These are phyloP conservation scores for Lagocephalus sceleratus DNA, from an alignment of 2,797 vertebrate species.

Conservation along the genomic window DNA sequence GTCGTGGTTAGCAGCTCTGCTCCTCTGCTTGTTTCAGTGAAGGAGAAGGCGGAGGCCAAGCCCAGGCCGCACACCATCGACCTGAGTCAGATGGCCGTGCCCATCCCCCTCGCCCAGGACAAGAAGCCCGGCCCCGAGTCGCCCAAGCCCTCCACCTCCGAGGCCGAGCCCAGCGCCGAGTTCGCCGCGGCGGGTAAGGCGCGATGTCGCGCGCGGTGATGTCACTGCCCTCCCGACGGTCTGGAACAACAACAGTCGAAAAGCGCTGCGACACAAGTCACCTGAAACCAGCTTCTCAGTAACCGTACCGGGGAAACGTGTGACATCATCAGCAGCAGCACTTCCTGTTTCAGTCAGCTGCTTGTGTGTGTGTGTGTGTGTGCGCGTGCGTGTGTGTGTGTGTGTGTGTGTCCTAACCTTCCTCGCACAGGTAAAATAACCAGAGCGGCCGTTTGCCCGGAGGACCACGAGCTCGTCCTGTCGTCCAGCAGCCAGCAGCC, in stretches of 20 bases:
- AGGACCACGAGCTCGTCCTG: conserved; percentile 72
- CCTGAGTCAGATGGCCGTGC: conserved; percentile 97
- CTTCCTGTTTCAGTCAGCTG: conserved; percentile 11
- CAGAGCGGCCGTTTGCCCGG: conserved; percentile 47
- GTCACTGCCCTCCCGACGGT: too few relatives aligned
- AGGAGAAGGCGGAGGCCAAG: conserved; percentile 88
- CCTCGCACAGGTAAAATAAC: conserved; percentile 60
- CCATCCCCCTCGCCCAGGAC: conserved; percentile 89
- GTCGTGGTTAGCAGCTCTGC: too few relatives aligned
- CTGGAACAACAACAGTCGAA: too few relatives aligned
- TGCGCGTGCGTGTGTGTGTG: too few relatives aligned
- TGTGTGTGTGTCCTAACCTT: conserved; percentile 2
- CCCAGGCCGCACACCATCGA: conserved; percentile 92
- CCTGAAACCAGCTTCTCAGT: background rate
- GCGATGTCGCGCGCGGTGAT: too few relatives aligned
- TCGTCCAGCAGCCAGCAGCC: conserved; percentile 79
- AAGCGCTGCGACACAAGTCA: background rate
- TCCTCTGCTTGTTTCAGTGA: conserved; percentile 71
- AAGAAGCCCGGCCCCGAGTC: conserved; percentile 85
- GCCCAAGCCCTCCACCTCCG: conserved; percentile 81
- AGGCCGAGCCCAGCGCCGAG: conserved; percentile 82
- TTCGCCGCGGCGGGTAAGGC: conserved; percentile 79
- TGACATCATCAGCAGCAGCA: background rate
- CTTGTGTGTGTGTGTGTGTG: background rate
- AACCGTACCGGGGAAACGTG: background rate